These are phyloP conservation scores for Calycopis cecrops DNA, from an alignment of 1,140 invertebrate genomes.

Conservation along the genomic window DNA sequence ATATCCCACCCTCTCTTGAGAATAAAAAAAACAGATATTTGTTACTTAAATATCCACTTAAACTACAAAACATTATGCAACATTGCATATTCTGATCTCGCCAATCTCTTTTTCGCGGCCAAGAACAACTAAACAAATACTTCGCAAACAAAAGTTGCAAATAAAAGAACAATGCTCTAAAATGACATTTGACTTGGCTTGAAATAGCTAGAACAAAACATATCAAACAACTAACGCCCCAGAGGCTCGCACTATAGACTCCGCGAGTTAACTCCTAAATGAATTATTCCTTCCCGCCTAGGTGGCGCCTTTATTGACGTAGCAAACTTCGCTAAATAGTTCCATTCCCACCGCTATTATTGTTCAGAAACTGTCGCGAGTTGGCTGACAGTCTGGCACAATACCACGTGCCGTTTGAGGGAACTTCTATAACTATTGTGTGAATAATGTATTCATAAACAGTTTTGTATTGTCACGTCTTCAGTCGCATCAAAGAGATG, in stretches of 20 bases:
- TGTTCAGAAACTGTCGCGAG: constrained; percentile 60
- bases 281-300: constrained; percentile 61
- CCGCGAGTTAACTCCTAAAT: constrained; percentile 63
- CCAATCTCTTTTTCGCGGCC: too few relatives aligned
- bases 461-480: background rate
- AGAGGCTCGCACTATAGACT: constrained; percentile 33
- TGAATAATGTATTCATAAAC: background rate
- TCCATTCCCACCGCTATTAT: constrained; percentile 64
- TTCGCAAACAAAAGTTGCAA: too few relatives aligned
- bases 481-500: too few relatives aligned
- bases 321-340: constrained; percentile 70
- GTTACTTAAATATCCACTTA: too few relatives aligned
- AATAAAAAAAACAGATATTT: too few relatives aligned
- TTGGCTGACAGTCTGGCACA: constrained; percentile 45
- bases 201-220: constrained; percentile 24
- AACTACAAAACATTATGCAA: too few relatives aligned
- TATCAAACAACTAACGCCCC: constrained; percentile 29
- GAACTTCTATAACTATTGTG: constrained; percentile 5
- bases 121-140: too few relatives aligned
- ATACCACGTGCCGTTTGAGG: constrained; percentile 35
- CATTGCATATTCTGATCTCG: too few relatives aligned
- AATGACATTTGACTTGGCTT: background rate
- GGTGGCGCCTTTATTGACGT: constrained; percentile 64
- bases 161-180: background rate
- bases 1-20: too few relatives aligned